Conservation (phyloP, 1,140 invertebrate genomes). For the Leptinotarsa texana region DNA sequence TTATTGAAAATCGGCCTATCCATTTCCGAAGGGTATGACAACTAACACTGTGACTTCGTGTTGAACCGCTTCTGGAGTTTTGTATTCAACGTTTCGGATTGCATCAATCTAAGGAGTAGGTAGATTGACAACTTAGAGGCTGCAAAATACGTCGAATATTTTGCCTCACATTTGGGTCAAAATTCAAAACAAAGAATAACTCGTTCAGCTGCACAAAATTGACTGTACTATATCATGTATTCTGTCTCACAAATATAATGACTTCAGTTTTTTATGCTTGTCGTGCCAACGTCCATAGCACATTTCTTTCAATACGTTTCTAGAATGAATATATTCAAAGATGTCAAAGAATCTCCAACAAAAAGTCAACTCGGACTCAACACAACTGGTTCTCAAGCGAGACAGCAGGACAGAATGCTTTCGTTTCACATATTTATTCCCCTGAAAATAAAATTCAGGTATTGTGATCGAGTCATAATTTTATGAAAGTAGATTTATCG, state of each 20-base stretch:
- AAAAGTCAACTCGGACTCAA: constrained; percentile 30
- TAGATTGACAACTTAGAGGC: no score
- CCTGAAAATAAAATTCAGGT: constrained; percentile 7
- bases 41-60: no score
- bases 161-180: no score
- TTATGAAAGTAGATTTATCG: not conserved
- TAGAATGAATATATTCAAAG: constrained; percentile 34
- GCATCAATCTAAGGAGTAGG: no score
- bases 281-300: constrained; percentile 27
- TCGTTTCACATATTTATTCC: constrained; percentile 16
- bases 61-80: no score
- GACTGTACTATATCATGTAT: not conserved
- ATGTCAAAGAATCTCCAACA: constrained; percentile 34
- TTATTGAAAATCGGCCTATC: no score
- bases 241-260: constrained; percentile 31
- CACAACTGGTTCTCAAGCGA: constrained; percentile 28
- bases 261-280: constrained; percentile 32
- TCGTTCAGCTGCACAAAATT: not conserved
- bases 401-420: constrained; percentile 29
- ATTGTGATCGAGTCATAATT: not conserved
- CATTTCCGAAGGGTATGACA: no score
- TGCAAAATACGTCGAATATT: no score
- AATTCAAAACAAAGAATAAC: not conserved
- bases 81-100: no score
- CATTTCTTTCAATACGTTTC: constrained; percentile 34